Evolutionary conservation across 2,797 vertebrate genomes (phyloP).

Genomic region (Pseudomugil gertrudae): DNA sequence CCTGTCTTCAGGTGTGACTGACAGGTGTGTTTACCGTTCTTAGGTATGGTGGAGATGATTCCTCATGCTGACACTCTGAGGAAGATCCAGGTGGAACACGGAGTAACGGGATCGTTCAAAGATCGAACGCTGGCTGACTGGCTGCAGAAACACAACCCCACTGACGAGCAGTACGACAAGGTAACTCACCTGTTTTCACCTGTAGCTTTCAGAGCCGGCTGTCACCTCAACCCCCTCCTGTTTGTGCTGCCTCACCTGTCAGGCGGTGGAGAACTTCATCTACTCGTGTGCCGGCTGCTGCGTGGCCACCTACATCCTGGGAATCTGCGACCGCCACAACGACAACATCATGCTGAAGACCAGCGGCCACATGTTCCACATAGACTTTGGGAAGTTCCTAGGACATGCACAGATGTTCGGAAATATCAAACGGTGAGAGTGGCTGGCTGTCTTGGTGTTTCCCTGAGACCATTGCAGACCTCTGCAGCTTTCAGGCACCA

Average conservation of each 20-base stretch:
- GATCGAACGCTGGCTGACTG: conserved; percentile 93
- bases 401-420: conserved; percentile 98
- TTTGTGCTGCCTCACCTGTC: neutral
- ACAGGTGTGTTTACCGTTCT: conserved; percentile 1
- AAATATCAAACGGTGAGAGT: conserved; percentile 93
- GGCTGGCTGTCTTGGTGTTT: neutral
- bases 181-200: conserved; percentile 63
- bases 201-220: neutral
- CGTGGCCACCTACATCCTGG: conserved; percentile 95
- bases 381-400: conserved; percentile 96
- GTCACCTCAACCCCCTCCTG: neutral
- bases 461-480: neutral
- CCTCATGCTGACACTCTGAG: conserved; percentile 94
- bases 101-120: conserved; percentile 96
- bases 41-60: conserved; percentile 99
- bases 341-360: conserved; percentile 99
- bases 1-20: conserved; percentile 77
- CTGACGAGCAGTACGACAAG: conserved; percentile 95
- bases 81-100: conserved; percentile 96
- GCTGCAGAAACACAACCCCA: conserved; percentile 95
- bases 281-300: conserved; percentile 97
- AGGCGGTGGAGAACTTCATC: conserved; percentile 99
- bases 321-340: conserved; percentile 96
- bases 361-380: conserved; percentile 98
- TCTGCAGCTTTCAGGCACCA: neutral